A percentile compares a stretch with the other conserved stretches of the same genome.
phyloP scores from a whole-genome alignment of 1,140 invertebrate genomes.

The Drosophila willistoni region DNA sequence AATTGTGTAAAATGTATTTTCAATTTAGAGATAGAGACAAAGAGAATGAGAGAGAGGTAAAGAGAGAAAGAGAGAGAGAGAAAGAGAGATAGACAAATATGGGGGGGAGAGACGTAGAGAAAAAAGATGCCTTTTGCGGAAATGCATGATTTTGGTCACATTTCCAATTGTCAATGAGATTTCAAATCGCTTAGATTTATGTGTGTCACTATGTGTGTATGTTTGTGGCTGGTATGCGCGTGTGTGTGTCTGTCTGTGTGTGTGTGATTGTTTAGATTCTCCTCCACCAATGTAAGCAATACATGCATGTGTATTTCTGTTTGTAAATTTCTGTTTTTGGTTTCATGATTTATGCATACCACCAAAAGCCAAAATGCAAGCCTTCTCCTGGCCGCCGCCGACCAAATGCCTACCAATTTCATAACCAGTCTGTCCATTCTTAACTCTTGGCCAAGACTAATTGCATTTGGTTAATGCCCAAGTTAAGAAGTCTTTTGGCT shows the following conservation, averaged over 20 bases:
- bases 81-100: neutral
- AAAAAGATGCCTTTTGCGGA: conserved; percentile 44
- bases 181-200: conserved; percentile 77
- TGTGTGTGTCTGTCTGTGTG: conserved; percentile 16
- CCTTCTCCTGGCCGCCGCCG: neutral
- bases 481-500: conserved; percentile 43
- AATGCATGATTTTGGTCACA: conserved; percentile 79
- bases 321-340: conserved; percentile 70
- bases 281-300: neutral
- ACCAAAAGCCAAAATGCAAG: conserved; percentile 49
- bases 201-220: conserved; percentile 40
- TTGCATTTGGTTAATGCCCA: conserved; percentile 59
- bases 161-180: conserved; percentile 81
- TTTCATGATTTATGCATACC: conserved; percentile 70
- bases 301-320: conserved; percentile 22
- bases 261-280: conserved; percentile 21
- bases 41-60: neutral
- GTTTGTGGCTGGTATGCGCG: neutral
- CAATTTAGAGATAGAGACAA: conserved; percentile 47
- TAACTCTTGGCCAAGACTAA: conserved; percentile 46
- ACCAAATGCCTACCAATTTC: neutral
- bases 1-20: conserved; percentile 81
- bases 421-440: conserved; percentile 5
- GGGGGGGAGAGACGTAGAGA: neutral
- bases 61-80: neutral